Conservation (phyloP, 2,797 vertebrate genomes). For the Oreonectes daqikongensis region DNA sequence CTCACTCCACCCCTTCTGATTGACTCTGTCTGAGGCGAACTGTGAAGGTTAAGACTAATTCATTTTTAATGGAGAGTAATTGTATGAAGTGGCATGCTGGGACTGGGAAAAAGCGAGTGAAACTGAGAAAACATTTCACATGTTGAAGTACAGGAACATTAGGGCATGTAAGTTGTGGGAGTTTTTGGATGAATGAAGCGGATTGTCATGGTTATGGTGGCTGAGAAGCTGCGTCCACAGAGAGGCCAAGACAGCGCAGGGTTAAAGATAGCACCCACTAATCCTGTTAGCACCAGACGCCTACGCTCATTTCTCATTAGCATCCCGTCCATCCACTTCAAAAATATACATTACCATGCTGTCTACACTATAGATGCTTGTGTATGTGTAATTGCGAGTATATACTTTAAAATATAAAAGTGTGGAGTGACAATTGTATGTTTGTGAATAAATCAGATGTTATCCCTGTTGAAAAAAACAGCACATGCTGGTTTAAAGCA, state of each 20-base stretch:
- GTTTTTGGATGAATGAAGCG: slow-evolving; percentile 21
- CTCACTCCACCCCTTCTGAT: slow-evolving; percentile 6
- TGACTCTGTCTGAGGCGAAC: slow-evolving; percentile 42
- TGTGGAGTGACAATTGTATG: background rate
- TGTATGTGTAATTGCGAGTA: background rate
- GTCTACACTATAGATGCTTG: slow-evolving; percentile 1
- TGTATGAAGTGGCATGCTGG: slow-evolving; percentile 64
- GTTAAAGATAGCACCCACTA: slow-evolving; percentile 46
- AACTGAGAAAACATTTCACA: slow-evolving; percentile 20
- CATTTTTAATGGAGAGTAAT: slow-evolving; percentile 71
- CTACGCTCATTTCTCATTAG: slow-evolving; percentile 35
- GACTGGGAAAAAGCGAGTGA: no score
- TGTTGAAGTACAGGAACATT: slow-evolving; percentile 18
- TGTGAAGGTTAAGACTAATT: slow-evolving; percentile 73
- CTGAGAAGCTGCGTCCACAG: slow-evolving; percentile 18
- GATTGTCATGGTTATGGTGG: slow-evolving; percentile 29
- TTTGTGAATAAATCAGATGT: background rate
- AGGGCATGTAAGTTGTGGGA: slow-evolving; percentile 27
- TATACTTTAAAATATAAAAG: background rate
- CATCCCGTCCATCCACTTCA: slow-evolving; percentile 21
- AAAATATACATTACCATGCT: slow-evolving; percentile 29
- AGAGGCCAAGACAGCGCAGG: slow-evolving; percentile 20
- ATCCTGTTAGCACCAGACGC: slow-evolving; percentile 46
- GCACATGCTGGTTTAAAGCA: no score
- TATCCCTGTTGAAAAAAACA: no score